These are phyloP conservation scores for Drosophila glabriapex DNA, from an alignment of 2,888 invertebrate genomes.

Conservation along the genomic window DNA sequence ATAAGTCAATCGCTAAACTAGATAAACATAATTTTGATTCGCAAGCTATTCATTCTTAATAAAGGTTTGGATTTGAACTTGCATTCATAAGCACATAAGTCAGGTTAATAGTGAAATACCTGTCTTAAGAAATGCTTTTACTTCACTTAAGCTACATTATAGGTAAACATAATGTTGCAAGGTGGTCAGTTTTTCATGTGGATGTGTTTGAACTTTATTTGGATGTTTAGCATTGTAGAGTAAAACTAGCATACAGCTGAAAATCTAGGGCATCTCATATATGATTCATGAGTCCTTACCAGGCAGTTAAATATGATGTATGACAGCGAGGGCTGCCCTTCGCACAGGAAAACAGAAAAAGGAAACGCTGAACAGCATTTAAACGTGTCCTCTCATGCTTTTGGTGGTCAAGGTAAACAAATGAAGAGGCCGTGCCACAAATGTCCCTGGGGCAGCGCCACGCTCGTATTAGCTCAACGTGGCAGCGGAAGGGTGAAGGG, in stretches of 20 bases:
- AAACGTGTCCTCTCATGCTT: conserved; percentile 61
- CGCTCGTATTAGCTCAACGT: conserved; percentile 37
- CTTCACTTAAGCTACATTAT: not conserved
- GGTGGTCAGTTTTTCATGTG: not conserved
- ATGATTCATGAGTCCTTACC: conserved; percentile 30
- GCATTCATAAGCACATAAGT: not conserved
- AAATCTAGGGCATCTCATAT: conserved; percentile 32
- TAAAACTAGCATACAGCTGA: not conserved
- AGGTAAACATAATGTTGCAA: not conserved
- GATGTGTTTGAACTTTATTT: not conserved
- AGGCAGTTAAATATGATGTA: conserved; percentile 37
- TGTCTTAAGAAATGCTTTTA: not conserved
- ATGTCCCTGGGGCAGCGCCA: conserved; percentile 42
- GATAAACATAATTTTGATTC: not conserved
- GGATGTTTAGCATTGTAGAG: not conserved
- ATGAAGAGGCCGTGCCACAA: conserved; percentile 19
- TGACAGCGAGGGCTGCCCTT: conserved; percentile 3
- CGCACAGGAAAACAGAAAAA: conserved; percentile 7
- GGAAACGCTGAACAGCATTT: conserved; percentile 54
- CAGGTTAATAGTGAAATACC: not conserved
- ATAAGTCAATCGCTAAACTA: too few relatives aligned
- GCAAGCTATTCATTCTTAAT: not conserved
- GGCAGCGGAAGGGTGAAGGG: not conserved
- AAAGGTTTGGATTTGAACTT: not conserved
- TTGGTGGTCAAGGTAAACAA: conserved; percentile 68